Evolutionary conservation across 2,888 invertebrate species (phyloP).

Genomic region (Xestoiulus laeticollis): DNA sequence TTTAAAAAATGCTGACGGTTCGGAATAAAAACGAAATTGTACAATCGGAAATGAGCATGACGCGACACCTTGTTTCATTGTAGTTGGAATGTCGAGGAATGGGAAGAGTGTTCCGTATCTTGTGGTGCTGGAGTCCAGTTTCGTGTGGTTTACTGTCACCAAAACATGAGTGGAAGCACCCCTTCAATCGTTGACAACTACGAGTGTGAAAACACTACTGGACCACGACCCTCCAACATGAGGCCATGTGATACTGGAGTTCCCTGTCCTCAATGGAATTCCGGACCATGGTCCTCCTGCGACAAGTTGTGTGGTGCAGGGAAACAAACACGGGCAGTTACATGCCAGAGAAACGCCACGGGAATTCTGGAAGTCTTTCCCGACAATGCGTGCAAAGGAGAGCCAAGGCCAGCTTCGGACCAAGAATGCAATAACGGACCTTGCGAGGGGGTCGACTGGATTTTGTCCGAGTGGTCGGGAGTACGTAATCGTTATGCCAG

Average conservation of each 20-base stretch:
- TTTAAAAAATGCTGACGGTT: not conserved
- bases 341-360: slow-evolving; percentile 75
- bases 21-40: not conserved
- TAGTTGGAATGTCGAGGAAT: slow-evolving; percentile 78
- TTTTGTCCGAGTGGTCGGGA: slow-evolving; percentile 85
- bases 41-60: not conserved
- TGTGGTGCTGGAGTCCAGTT: slow-evolving; percentile 76
- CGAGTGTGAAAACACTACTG: slow-evolving; percentile 74
- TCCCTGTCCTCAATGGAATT: slow-evolving; percentile 86
- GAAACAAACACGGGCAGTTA: slow-evolving; percentile 79
- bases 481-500: slow-evolving; percentile 69
- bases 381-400: slow-evolving; percentile 70
- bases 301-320: slow-evolving; percentile 92
- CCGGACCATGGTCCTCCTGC: slow-evolving; percentile 92
- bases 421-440: slow-evolving; percentile 75
- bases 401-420: slow-evolving; percentile 76
- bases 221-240: slow-evolving; percentile 75
- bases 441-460: slow-evolving; percentile 93
- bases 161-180: slow-evolving; percentile 77
- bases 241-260: slow-evolving; percentile 80
- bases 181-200: slow-evolving; percentile 78
- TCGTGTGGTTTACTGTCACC: slow-evolving; percentile 77
- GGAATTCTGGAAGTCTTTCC: slow-evolving; percentile 71
- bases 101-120: slow-evolving; percentile 82
- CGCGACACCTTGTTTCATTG: not conserved